A percentile compares a stretch with the other conserved stretches of the same genome.
Conservation (phyloP, 2,797 vertebrate genomes). For the Pseudochirops corinnae region DNA sequence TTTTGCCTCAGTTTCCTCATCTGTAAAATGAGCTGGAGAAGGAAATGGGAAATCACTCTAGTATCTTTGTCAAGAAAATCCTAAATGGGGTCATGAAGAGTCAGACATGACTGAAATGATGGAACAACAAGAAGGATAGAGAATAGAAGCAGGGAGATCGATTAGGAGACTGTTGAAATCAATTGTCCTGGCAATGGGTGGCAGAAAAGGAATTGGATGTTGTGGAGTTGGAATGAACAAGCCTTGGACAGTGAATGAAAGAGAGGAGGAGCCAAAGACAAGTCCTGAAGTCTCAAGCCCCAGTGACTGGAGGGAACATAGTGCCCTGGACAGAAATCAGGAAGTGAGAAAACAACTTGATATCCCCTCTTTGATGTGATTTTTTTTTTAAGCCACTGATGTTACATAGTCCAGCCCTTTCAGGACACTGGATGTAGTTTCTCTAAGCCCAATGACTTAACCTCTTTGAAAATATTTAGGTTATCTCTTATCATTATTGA, state of each 20-base stretch:
- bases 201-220: not conserved
- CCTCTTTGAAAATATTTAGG: not conserved
- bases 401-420: not conserved
- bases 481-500: not conserved
- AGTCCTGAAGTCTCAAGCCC: not conserved
- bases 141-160: not conserved
- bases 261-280: not conserved
- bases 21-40: not conserved
- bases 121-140: not conserved
- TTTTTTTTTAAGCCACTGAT: not conserved
- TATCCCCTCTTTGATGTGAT: not conserved
- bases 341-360: not conserved
- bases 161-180: not conserved
- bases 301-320: not conserved
- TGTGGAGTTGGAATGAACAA: not conserved
- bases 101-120: not conserved
- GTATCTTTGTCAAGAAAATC: not conserved
- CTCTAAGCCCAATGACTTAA: not conserved
- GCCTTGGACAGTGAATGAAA: not conserved
- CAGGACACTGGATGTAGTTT: not conserved
- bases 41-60: not conserved
- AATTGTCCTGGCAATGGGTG: not conserved
- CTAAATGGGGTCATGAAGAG: not conserved
- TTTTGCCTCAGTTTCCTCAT: not conserved
- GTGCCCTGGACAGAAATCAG: not conserved